phyloP scores from a whole-genome alignment of 2,797 vertebrate genomes.

The Cercopithecus neglectus region DNA sequence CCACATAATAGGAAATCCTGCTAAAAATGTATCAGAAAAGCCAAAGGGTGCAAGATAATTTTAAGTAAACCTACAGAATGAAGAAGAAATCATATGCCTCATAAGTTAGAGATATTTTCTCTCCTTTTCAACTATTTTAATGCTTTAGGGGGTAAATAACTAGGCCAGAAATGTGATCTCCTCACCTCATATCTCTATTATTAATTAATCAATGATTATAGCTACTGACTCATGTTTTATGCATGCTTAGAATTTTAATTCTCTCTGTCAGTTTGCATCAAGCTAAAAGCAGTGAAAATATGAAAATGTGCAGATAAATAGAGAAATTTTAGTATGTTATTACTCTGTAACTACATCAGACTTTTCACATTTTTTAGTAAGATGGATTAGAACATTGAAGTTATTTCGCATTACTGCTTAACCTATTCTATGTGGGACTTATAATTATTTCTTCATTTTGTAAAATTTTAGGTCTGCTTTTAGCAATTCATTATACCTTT shows the following conservation, averaged over 20 bases:
- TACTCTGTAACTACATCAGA: neutral
- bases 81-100: neutral
- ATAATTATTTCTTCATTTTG: neutral
- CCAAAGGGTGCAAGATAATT: neutral
- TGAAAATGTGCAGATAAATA: neutral
- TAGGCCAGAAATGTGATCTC: neutral
- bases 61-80: constrained; percentile 20
- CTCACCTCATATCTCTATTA: neutral
- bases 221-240: neutral
- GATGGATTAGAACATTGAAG: neutral
- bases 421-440: neutral
- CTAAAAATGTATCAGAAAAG: constrained; percentile 7
- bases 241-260: neutral
- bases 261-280: constrained; percentile 12
- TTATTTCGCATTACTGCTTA: neutral
- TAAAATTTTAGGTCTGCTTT: neutral
- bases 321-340: neutral
- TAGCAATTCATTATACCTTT: neutral
- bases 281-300: neutral
- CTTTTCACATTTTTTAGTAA: neutral
- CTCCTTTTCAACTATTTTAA: constrained; percentile 28
- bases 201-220: neutral
- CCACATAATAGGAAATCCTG: neutral
- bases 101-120: neutral
- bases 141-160: constrained; percentile 20